Percentiles rank a stretch among this genome's conserved stretches.
Evolutionary conservation across 2,888 invertebrate genomes (phyloP).

Genomic region (Bedellia somnulentella): DNA sequence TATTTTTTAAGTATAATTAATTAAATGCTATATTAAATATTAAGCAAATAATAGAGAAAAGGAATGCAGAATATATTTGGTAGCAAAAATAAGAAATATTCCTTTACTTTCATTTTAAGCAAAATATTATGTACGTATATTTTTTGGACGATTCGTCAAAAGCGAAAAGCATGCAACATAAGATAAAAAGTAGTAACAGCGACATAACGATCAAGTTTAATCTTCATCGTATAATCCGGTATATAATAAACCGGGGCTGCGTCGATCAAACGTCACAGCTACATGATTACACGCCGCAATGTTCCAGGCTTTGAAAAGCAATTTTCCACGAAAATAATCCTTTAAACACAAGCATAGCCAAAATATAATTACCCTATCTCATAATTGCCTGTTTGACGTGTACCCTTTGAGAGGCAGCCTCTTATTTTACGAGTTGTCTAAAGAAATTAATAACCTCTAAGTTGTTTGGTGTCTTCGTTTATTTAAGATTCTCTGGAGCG

Average conservation of each 20-base stretch:
- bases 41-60: too few species aligned
- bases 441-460: slow-evolving; percentile 57
- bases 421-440: slow-evolving; percentile 43
- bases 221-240: not conserved
- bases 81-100: too few species aligned
- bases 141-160: too few species aligned
- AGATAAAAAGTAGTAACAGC: too few species aligned
- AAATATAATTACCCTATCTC: slow-evolving; percentile 52
- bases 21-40: too few species aligned
- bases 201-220: too few species aligned
- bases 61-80: too few species aligned
- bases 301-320: slow-evolving; percentile 9
- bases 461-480: slow-evolving; percentile 36
- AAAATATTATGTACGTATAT: too few species aligned
- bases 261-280: slow-evolving; percentile 5
- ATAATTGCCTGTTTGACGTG: slow-evolving; percentile 58
- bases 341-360: slow-evolving; percentile 36
- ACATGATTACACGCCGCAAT: slow-evolving; percentile 5
- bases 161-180: not conserved
- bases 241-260: slow-evolving; percentile 1
- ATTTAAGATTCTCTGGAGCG: slow-evolving; percentile 9
- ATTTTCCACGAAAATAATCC: slow-evolving; percentile 20
- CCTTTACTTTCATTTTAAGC: too few species aligned
- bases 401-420: slow-evolving; percentile 50
- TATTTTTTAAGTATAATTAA: too few species aligned